A percentile compares a stretch with the other conserved stretches of the same genome.
Evolutionary conservation across 1,140 invertebrate genomes (phyloP).

Genomic region (Drosophila ogumai): DNA sequence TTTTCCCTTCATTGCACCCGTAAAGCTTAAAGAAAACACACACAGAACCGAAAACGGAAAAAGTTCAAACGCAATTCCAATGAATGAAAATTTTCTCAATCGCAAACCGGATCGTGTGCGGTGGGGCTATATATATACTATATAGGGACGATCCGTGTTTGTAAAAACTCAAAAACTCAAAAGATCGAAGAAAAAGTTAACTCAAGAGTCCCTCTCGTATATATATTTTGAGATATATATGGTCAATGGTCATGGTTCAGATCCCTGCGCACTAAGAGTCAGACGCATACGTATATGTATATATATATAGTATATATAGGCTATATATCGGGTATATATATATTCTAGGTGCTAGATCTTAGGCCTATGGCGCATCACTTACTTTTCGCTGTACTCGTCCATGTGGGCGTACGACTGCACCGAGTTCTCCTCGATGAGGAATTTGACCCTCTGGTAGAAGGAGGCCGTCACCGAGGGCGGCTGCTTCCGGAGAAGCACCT

Average conservation of each 20-base stretch:
- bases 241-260: slow-evolving; percentile 9
- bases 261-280: slow-evolving; percentile 50
- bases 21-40: slow-evolving; percentile 61
- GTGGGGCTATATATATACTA: neutral
- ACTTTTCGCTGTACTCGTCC: slow-evolving; percentile 99
- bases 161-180: slow-evolving; percentile 33
- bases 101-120: slow-evolving; percentile 6
- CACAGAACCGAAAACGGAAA: slow-evolving; percentile 55
- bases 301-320: slow-evolving; percentile 39
- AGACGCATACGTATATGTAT: slow-evolving; percentile 48
- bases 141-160: slow-evolving; percentile 3
- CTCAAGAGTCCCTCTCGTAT: slow-evolving; percentile 33
- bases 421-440: slow-evolving; percentile 98
- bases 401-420: slow-evolving; percentile 99
- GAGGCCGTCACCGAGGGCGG: slow-evolving; percentile 97
- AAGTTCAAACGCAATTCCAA: slow-evolving; percentile 55
- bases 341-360: slow-evolving; percentile 17
- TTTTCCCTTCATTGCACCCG: slow-evolving; percentile 85
- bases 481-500: slow-evolving; percentile 97
- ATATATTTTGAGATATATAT: slow-evolving; percentile 6
- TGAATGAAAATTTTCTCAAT: slow-evolving; percentile 36
- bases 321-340: slow-evolving; percentile 24
- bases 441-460: slow-evolving; percentile 99
- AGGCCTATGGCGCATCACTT: slow-evolving; percentile 86
- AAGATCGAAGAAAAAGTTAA: slow-evolving; percentile 36